Conservation (phyloP, 2,113 vertebrate species). For the Rhizomys pruinosus region DNA sequence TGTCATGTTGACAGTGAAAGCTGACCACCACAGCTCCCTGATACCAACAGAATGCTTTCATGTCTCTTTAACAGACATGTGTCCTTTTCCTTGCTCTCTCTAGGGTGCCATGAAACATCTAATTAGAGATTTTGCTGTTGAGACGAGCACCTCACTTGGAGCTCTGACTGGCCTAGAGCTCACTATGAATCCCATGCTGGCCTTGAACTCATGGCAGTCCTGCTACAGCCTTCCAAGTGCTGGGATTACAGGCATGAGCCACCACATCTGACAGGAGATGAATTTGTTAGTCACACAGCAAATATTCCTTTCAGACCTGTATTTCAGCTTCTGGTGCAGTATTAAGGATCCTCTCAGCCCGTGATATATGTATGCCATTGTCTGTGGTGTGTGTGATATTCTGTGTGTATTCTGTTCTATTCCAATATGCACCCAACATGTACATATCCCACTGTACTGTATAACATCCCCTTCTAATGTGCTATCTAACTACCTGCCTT, state of each 20-base stretch:
- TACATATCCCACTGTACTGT: not conserved
- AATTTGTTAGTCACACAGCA: not conserved
- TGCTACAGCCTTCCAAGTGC: not conserved
- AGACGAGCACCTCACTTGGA: not conserved
- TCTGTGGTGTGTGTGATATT: rapidly evolving
- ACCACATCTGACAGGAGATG: not conserved
- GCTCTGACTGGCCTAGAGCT: too few species aligned
- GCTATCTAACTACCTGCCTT: not conserved
- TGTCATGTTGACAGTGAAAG: not conserved
- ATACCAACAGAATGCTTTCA: not conserved
- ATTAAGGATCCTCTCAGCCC: not conserved
- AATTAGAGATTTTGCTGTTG: not conserved
- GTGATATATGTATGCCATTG: not conserved
- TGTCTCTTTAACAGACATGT: too few species aligned
- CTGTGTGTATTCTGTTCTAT: not conserved
- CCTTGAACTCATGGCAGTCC: not conserved
- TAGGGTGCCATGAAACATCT: not conserved
- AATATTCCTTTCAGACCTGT: not conserved
- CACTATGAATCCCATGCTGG: not conserved
- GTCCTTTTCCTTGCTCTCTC: not conserved
- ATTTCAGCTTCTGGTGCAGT: not conserved
- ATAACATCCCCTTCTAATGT: not conserved
- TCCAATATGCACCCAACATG: too few species aligned
- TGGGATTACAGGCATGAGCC: not conserved
- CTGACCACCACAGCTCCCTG: rapidly evolving